Evolutionary conservation across 2,888 invertebrate genomes (phyloP).

Genomic region (Diachrysia chrysitis): DNA sequence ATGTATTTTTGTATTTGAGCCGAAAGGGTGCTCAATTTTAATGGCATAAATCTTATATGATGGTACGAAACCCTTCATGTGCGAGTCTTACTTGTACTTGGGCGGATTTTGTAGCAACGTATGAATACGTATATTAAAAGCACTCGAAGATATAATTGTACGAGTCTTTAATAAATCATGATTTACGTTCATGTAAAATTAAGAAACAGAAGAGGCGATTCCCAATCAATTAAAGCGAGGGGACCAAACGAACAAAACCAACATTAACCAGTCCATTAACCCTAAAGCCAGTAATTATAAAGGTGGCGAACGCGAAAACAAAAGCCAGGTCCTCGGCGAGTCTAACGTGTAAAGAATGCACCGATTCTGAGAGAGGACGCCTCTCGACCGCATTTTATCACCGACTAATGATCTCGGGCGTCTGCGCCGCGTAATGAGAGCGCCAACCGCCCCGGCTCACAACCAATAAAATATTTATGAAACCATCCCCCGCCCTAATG

Average conservation of each 20-base stretch:
- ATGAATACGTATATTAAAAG: not conserved
- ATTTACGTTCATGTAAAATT: constrained; percentile 54
- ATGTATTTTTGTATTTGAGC: not conserved
- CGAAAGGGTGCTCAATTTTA: no score
- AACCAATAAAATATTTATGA: constrained; percentile 88
- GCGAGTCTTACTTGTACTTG: no score
- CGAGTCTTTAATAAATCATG: constrained; percentile 17
- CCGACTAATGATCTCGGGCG: constrained; percentile 83
- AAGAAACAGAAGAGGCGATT: constrained; percentile 45
- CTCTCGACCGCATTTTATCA: constrained; percentile 83
- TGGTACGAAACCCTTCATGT: no score
- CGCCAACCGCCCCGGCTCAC: constrained; percentile 73
- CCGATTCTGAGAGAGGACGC: constrained; percentile 67
- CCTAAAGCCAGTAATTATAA: constrained; percentile 71
- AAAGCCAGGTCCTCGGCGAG: constrained; percentile 64
- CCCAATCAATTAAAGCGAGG: constrained; percentile 60
- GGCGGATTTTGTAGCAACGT: no score
- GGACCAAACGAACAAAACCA: constrained; percentile 60
- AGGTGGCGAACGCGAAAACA: constrained; percentile 71
- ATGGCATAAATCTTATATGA: no score
- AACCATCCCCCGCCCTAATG: constrained; percentile 81
- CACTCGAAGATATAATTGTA: not conserved
- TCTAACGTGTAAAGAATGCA: constrained; percentile 74
- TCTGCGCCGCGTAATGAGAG: constrained; percentile 79
- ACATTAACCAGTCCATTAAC: constrained; percentile 65